phyloP scores from a whole-genome alignment of 1,140 invertebrate genomes.

The Neodiprion pinetum region DNA sequence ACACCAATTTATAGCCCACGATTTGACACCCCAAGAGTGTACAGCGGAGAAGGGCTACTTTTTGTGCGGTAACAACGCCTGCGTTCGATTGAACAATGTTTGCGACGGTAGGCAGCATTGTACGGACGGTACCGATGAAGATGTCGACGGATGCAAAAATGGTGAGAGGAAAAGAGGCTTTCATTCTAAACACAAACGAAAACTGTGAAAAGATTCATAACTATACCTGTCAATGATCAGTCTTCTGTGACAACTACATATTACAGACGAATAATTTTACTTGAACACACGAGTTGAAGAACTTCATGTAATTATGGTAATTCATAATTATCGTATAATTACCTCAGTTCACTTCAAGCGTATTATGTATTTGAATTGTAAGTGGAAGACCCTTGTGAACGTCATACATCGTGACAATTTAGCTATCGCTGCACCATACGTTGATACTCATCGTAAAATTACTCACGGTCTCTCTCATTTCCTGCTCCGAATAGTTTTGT shows the following conservation, averaged over 20 bases:
- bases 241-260: too few relatives aligned
- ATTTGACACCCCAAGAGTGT: slow-evolving; percentile 49
- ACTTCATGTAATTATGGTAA: slow-evolving; percentile 20
- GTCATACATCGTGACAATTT: background rate
- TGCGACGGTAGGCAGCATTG: slow-evolving; percentile 81
- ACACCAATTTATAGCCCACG: slow-evolving; percentile 13
- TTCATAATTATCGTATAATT: slow-evolving; percentile 25
- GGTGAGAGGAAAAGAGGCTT: slow-evolving; percentile 35
- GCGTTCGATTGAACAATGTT: slow-evolving; percentile 68
- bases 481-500: background rate
- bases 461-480: background rate
- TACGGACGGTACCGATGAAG: slow-evolving; percentile 79
- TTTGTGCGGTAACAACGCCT: slow-evolving; percentile 68
- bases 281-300: too few relatives aligned
- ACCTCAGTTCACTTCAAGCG: slow-evolving; percentile 28
- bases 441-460: background rate
- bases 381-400: background rate
- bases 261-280: too few relatives aligned
- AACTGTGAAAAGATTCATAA: too few relatives aligned
- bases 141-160: slow-evolving; percentile 56
- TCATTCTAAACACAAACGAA: too few relatives aligned
- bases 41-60: slow-evolving; percentile 59
- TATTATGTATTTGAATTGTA: slow-evolving; percentile 31
- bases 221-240: too few relatives aligned
- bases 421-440: background rate